Evolutionary conservation across 1,140 invertebrate genomes (phyloP).

Genomic region (Solenopsis fugax): DNA sequence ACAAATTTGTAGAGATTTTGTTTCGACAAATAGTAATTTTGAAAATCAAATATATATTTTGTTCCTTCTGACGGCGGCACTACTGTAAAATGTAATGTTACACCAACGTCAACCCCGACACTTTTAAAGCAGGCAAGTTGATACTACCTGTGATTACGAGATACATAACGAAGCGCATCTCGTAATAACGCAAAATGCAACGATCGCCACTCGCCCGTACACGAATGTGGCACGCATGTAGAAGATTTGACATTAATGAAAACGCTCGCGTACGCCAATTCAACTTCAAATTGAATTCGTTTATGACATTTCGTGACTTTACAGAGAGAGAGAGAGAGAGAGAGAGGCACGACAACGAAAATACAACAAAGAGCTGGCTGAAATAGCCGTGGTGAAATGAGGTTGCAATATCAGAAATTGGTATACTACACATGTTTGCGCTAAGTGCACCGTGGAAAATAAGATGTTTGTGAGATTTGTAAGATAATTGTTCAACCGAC

Average conservation of each 20-base stretch:
- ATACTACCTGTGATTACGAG: conserved; percentile 53
- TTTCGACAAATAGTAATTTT: conserved; percentile 2
- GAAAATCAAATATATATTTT: conserved; percentile 33
- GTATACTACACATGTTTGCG: background rate
- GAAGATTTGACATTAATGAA: conserved; percentile 61
- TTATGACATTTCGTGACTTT: conserved; percentile 61
- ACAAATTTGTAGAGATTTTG: conserved; percentile 9
- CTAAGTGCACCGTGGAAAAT: background rate
- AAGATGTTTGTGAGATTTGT: background rate
- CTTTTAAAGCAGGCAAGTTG: conserved; percentile 40
- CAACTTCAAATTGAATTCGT: conserved; percentile 64
- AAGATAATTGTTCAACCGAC: background rate
- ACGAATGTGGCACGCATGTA: conserved; percentile 27
- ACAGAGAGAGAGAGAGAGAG: background rate
- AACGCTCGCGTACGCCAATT: conserved; percentile 60
- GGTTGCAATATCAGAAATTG: conserved; percentile 50
- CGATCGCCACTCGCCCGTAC: conserved; percentile 37
- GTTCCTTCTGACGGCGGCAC: no score
- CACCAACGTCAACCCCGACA: conserved; percentile 16
- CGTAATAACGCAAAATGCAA: conserved; percentile 62
- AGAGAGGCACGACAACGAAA: conserved; percentile 32
- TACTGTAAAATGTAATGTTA: conserved; percentile 37
- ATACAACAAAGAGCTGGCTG: conserved; percentile 49
- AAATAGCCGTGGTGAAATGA: conserved; percentile 49
- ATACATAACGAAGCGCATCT: conserved; percentile 53